Evolutionary conservation across 1,140 invertebrate genomes (phyloP).

Genomic region (Drosophila willistoni): DNA sequence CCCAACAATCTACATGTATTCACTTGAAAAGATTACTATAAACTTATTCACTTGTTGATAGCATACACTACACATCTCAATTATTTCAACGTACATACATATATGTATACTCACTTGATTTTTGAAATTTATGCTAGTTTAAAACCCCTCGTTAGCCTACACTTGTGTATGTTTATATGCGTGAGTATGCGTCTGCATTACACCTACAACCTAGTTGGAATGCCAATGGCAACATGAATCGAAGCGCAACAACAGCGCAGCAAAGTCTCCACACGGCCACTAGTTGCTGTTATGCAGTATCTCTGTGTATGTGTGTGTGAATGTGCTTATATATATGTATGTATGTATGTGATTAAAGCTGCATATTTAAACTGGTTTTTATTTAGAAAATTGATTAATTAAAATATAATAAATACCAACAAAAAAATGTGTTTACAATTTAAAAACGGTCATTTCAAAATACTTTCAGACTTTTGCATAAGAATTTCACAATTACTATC

Average conservation of each 20-base stretch:
- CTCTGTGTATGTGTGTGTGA: conserved; percentile 21
- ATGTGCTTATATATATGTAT: conserved; percentile 2
- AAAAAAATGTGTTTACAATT: background rate
- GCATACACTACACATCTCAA: background rate
- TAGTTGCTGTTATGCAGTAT: conserved; percentile 75
- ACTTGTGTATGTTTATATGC: conserved; percentile 4
- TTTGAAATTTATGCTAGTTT: background rate
- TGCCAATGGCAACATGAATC: conserved; percentile 45
- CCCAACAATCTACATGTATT: too few relatives aligned
- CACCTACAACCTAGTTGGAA: conserved; percentile 24
- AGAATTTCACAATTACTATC: background rate
- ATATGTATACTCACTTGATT: conserved; percentile 3
- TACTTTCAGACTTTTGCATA: background rate
- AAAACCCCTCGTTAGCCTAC: too few relatives aligned
- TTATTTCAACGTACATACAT: background rate
- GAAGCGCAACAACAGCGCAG: conserved; percentile 41
- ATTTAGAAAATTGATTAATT: background rate
- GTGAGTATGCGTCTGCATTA: conserved; percentile 22
- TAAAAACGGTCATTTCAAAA: background rate
- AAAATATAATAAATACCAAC: background rate
- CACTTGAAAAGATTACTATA: background rate
- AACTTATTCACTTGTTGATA: background rate
- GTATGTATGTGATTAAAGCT: conserved; percentile 18
- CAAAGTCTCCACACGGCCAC: conserved; percentile 61
- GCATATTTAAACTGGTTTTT: background rate